These are phyloP conservation scores for Echinometra lucunter DNA, from an alignment of 53 echinoderm and acorn worm genomes.

Conservation along the genomic window DNA sequence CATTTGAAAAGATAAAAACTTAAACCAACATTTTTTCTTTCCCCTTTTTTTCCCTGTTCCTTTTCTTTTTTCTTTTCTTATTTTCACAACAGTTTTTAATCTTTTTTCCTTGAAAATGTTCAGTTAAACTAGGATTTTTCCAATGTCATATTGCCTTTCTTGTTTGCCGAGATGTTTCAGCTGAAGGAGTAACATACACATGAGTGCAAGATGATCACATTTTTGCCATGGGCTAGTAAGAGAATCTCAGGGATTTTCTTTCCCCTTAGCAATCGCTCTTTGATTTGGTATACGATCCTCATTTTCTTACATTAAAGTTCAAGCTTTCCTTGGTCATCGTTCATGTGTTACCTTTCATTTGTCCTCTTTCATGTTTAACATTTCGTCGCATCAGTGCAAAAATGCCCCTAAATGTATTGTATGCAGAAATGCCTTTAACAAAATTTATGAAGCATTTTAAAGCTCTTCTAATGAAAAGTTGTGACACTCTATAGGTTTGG, in stretches of 20 bases:
- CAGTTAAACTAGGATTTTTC: not conserved
- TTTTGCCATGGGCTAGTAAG: not conserved
- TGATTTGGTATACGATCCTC: not conserved
- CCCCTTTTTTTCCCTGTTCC: no score
- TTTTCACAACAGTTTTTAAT: not conserved
- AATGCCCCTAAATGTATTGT: no score
- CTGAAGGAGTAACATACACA: not conserved
- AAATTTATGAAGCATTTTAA: no score
- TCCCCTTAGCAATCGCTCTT: not conserved
- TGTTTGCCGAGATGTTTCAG: not conserved
- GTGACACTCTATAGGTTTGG: no score
- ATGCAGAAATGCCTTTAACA: no score
- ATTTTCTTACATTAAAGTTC: not conserved
- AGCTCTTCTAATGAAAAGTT: no score
- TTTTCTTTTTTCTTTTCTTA: no score
- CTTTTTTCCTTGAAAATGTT: not conserved
- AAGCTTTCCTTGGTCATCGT: not conserved
- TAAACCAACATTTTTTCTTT: no score
- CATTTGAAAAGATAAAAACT: no score
- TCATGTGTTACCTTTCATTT: not conserved
- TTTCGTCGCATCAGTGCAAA: no score
- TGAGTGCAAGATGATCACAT: not conserved
- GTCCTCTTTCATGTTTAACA: no score
- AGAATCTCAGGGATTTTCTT: not conserved
- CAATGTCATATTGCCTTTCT: not conserved